phyloP scores from a whole-genome alignment of 2,888 invertebrate species.

The Hirudinaria manillensis region DNA sequence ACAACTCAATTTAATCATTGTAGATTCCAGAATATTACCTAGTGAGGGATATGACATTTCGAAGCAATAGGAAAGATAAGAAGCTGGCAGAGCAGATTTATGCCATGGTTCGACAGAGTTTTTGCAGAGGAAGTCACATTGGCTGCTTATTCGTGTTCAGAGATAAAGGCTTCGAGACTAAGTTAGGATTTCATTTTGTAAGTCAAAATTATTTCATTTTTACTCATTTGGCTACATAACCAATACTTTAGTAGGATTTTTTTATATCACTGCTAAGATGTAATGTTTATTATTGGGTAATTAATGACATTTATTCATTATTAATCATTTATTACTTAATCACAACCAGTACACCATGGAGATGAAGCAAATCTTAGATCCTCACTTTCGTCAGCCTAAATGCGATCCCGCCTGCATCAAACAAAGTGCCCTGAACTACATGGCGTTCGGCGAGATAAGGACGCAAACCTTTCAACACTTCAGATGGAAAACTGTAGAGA shows the following conservation, averaged over 20 bases:
- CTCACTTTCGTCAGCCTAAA: constrained; percentile 9
- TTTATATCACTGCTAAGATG: too few relatives aligned
- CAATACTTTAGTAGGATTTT: too few relatives aligned
- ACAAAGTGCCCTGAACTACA: not conserved
- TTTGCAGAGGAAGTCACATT: not conserved
- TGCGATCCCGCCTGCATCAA: constrained; percentile 3
- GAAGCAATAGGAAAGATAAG: not conserved
- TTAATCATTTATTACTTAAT: too few relatives aligned
- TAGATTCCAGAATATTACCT: constrained; percentile 18
- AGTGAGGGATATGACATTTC: constrained; percentile 1
- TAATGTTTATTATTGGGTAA: too few relatives aligned
- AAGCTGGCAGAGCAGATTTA: constrained; percentile 19
- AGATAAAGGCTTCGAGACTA: not conserved
- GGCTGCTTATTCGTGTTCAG: constrained; percentile 14
- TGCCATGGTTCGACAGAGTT: constrained; percentile 4
- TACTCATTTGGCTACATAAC: too few relatives aligned
- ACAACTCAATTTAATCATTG: not conserved
- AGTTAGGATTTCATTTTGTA: too few relatives aligned
- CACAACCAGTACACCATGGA: constrained; percentile 20
- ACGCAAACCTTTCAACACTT: not conserved
- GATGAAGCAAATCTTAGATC: constrained; percentile 13
- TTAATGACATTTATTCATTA: too few relatives aligned
- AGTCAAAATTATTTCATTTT: too few relatives aligned
- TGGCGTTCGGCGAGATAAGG: not conserved
- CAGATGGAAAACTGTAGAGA: not conserved